Base-by-base conservation (phyloP, 35 echinoderm and acorn worm species). In the Lytechinus variegatus region DNA sequence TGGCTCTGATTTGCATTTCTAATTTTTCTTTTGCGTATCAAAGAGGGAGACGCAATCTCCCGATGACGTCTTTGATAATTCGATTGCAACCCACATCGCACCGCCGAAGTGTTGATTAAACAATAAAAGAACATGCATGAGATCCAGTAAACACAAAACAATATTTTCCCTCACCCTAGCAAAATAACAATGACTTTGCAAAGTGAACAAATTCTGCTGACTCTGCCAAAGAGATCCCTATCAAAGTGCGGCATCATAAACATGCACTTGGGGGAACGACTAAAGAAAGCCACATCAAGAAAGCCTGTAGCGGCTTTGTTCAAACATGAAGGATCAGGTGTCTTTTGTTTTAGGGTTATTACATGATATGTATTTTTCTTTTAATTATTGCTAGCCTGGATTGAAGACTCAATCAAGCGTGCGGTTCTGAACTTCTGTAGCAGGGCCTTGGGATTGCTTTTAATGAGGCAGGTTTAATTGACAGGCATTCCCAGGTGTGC, bases 141-240 rank as follows among this genome's bases (percentile, higher is more conserved):
- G 66, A 79, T 21, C n/a, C 66, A 5, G n/a, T 79, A 79, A 16
- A 79, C 66, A 79, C 66, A 79, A 24, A 79, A 79, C 66, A 79
- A 79, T 79, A 79, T 79, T 79, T 44, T n/a, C 66, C 66, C 66
- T 79, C 66, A 79, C 16, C 66, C 16, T 79, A 19, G 66, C 66
- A n/a, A 79, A 79, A 79, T 79, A 79, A 79, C 66, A 79, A 79
- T 79, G 66, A 79, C 66, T 79, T 44, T 79, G 66, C 66, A 79
- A 79, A 79, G 66, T 79, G 19, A 7, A 79, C 16, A 79, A 79
- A 79, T 79, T 79, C 19, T 79, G 66, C 66, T 79, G 66, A 79
- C 66, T 79, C n/a, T 24, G 66, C 66, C 66, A n/a, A 79, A 79
- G 66, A 79, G 66, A 79, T 79, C 66, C 19, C 66, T 79, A 79